phyloP scores from a whole-genome alignment of 2,888 invertebrate genomes.

The Cancer borealis region DNA sequence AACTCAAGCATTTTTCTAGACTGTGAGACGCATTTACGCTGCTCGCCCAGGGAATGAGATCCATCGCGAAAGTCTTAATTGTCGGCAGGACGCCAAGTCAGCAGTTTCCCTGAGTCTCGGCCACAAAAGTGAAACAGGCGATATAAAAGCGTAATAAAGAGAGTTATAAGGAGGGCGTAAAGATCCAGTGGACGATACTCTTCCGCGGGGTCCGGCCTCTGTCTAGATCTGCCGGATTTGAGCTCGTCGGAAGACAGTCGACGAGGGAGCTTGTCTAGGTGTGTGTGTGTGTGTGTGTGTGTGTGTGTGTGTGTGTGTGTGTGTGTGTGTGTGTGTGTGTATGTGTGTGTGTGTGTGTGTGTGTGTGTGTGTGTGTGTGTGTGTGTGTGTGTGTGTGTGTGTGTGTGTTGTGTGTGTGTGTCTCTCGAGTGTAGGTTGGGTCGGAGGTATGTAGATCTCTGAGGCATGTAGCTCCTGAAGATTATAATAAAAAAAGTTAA shows the following conservation, averaged over 20 bases:
- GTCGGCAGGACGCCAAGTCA: slow-evolving; percentile 56
- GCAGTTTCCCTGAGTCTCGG: slow-evolving; percentile 35
- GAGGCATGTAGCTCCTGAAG: background rate
- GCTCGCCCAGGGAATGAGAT: background rate
- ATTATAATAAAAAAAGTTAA: background rate
- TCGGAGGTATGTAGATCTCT: background rate
- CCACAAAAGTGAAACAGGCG: slow-evolving; percentile 71
- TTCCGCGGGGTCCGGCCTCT: background rate
- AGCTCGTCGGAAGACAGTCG: slow-evolving; percentile 13
- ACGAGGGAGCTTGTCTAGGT: slow-evolving; percentile 38
- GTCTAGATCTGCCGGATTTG: slow-evolving; percentile 44
- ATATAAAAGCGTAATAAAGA: slow-evolving; percentile 71
- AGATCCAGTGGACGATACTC: slow-evolving; percentile 63
- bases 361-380: background rate
- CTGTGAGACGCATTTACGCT: background rate
- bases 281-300: background rate
- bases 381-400: background rate
- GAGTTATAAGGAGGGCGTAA: slow-evolving; percentile 72
- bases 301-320: slow-evolving; percentile 1
- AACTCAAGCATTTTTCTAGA: background rate
- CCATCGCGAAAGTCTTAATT: slow-evolving; percentile 33
- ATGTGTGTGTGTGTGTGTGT: background rate
- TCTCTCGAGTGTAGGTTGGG: background rate
- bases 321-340: background rate
- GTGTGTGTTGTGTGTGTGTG: background rate